A percentile compares a stretch with the other conserved stretches of the same genome.
phyloP scores from a whole-genome alignment of 2,113 vertebrate species.

The Mormoops blainvillei region DNA sequence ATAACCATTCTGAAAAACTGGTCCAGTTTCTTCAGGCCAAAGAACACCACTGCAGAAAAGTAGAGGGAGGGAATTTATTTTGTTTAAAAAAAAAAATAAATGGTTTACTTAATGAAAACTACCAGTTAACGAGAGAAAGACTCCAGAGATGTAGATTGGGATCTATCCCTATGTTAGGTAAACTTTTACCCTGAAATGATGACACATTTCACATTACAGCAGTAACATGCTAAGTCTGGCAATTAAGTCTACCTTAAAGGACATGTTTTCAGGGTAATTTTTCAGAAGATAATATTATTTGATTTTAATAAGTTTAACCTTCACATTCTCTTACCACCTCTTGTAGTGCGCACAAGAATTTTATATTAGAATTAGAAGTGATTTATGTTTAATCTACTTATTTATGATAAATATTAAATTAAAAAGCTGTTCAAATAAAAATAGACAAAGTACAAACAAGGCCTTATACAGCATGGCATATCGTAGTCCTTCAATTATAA shows the following conservation, averaged over 20 bases:
- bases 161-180: not conserved
- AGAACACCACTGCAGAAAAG: not conserved
- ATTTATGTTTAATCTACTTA: not conserved
- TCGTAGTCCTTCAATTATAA: not conserved
- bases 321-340: not conserved
- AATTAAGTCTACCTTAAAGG: not conserved
- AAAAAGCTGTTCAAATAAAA: not conserved
- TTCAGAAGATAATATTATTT: not conserved
- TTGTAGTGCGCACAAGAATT: not conserved
- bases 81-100: not conserved
- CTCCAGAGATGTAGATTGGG: not conserved
- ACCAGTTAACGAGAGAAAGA: not conserved
- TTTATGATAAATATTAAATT: not conserved
- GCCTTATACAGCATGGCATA: not conserved
- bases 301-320: not conserved
- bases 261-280: not conserved
- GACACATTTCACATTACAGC: not conserved
- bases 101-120: not conserved
- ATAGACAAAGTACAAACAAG: not conserved
- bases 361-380: not conserved
- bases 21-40: not conserved
- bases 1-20: not conserved
- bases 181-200: not conserved
- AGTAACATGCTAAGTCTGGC: not conserved
- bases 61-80: not conserved